Evolutionary conservation across 2,888 invertebrate genomes (phyloP).

Genomic region (Creontiades dilutus): DNA sequence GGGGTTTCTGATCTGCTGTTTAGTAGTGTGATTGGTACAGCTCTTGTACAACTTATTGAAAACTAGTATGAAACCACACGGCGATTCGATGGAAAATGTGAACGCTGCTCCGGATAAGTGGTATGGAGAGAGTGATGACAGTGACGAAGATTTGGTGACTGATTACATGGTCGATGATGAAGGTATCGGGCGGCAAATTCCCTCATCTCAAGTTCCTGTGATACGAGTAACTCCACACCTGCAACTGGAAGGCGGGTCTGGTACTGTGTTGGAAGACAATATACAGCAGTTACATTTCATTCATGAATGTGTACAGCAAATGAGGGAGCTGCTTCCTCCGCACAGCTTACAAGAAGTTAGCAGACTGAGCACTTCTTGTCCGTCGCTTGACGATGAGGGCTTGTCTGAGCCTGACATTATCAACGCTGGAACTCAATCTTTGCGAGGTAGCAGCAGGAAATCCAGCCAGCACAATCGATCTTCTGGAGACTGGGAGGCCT

Average conservation of each 20-base stretch:
- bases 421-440: slow-evolving; percentile 4
- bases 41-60: neutral
- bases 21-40: neutral
- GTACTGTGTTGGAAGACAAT: slow-evolving; percentile 85
- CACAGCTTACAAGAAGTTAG: slow-evolving; percentile 80
- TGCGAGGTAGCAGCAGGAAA: slow-evolving; percentile 15
- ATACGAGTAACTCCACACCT: slow-evolving; percentile 94
- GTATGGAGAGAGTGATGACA: slow-evolving; percentile 82
- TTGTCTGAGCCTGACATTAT: slow-evolving; percentile 80
- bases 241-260: slow-evolving; percentile 87
- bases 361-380: slow-evolving; percentile 86
- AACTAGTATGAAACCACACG: slow-evolving; percentile 40
- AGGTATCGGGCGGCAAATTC: slow-evolving; percentile 70
- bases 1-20: neutral
- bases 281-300: slow-evolving; percentile 85
- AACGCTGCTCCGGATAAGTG: slow-evolving; percentile 82
- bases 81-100: slow-evolving; percentile 40
- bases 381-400: slow-evolving; percentile 81
- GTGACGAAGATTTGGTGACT: slow-evolving; percentile 89
- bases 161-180: slow-evolving; percentile 81
- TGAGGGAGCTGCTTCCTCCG: slow-evolving; percentile 82
- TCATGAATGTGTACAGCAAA: slow-evolving; percentile 80
- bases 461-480: slow-evolving; percentile 72
- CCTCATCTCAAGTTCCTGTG: slow-evolving; percentile 82
- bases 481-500: slow-evolving; percentile 76